phyloP scores from a whole-genome alignment of 2,113 vertebrate species.

The Colius striatus region DNA sequence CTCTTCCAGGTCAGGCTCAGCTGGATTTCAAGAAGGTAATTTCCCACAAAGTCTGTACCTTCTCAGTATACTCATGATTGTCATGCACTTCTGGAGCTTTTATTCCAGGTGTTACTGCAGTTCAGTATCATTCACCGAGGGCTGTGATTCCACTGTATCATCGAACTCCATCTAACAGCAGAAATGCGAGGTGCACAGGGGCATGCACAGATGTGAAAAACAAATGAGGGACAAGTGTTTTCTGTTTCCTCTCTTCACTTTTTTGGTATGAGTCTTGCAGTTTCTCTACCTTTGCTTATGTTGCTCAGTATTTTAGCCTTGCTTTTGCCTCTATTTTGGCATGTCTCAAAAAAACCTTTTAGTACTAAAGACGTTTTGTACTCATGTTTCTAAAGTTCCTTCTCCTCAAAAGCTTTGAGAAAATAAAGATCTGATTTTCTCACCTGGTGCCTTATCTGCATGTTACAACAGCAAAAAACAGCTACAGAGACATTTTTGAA shows the following conservation, averaged over 20 bases:
- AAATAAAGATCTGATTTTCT: background rate
- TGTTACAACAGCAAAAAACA: background rate
- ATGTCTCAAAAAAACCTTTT: background rate
- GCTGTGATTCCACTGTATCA: background rate
- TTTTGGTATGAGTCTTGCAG: background rate
- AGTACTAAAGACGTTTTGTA: background rate
- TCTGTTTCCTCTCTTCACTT: background rate
- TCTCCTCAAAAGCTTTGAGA: background rate
- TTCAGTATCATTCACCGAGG: background rate
- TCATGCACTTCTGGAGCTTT: background rate
- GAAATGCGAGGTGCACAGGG: background rate
- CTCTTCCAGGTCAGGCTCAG: background rate
- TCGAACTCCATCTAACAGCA: conserved; percentile 25
- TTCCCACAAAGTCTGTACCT: background rate
- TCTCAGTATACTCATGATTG: background rate
- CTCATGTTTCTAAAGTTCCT: background rate
- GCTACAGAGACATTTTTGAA: background rate
- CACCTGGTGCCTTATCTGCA: background rate
- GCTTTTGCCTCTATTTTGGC: background rate
- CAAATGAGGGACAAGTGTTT: background rate
- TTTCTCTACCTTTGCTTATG: background rate
- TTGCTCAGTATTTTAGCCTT: background rate
- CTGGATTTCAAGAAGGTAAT: background rate
- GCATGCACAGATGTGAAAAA: background rate
- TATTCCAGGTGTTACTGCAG: background rate